Conservation (phyloP, 2,113 vertebrate genomes). For the Pithys albifrons region DNA sequence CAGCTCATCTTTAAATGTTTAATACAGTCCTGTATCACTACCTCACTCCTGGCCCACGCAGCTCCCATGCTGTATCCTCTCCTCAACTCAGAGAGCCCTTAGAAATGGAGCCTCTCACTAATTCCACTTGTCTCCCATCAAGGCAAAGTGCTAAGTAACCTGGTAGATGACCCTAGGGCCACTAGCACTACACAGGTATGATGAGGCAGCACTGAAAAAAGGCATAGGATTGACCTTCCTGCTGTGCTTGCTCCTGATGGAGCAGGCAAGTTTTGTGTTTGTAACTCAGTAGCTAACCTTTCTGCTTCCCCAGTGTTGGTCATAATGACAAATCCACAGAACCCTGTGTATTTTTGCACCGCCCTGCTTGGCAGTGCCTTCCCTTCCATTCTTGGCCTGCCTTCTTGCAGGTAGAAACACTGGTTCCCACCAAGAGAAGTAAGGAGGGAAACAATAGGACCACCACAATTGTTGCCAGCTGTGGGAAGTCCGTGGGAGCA, state of each 20-base stretch:
- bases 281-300: background rate
- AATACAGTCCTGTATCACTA: constrained; percentile 2
- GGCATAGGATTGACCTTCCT: background rate
- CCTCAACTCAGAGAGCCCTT: constrained; percentile 39
- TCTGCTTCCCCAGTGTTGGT: background rate
- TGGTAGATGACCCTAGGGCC: background rate
- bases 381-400: background rate
- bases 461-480: background rate
- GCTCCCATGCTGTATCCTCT: background rate
- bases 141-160: constrained; percentile 54
- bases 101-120: constrained; percentile 41
- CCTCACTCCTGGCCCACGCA: background rate
- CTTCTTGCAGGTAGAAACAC: background rate
- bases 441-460: background rate
- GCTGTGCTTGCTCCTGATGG: background rate
- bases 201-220: background rate
- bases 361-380: background rate
- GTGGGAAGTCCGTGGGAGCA: background rate
- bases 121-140: constrained; percentile 52
- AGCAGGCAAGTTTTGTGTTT: background rate
- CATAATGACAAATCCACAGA: background rate
- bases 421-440: background rate
- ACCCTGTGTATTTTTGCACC: background rate
- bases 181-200: accelerated
- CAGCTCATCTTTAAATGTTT: constrained; percentile 60